Percentiles rank a stretch among this genome's conserved stretches.
These are phyloP conservation scores for Macrotis lagotis DNA, from an alignment of 2,113 vertebrate genomes.

Conservation along the genomic window DNA sequence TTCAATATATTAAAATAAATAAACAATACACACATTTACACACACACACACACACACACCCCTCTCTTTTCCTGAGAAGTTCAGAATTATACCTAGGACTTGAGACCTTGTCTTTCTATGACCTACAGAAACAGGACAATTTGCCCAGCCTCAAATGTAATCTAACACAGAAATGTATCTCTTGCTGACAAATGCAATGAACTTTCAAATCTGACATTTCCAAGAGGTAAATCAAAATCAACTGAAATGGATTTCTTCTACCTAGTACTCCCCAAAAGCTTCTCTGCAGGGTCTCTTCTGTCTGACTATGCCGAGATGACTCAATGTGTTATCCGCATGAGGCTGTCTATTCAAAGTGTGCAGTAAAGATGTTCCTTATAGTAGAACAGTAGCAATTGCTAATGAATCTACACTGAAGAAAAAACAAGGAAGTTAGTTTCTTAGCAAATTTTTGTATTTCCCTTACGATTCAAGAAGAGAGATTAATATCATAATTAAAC, in stretches of 20 bases:
- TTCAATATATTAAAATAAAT: neutral
- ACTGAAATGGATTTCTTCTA: neutral
- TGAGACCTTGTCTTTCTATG: neutral
- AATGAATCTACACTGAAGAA: neutral
- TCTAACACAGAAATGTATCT: constrained; percentile 6
- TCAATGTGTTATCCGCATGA: constrained; percentile 37
- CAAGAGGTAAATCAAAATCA: constrained; percentile 44
- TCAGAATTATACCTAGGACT: neutral
- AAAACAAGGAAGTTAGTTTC: constrained; percentile 12
- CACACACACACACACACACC: too few relatives aligned
- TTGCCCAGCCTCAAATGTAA: neutral
- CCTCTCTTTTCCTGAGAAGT: neutral
- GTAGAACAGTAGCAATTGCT: constrained; percentile 18
- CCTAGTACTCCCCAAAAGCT: constrained; percentile 14
- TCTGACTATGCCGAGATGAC: constrained; percentile 22
- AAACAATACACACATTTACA: neutral
- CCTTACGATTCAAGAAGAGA: accelerated
- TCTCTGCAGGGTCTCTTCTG: constrained; percentile 52
- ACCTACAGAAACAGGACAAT: neutral
- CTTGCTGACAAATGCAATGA: constrained; percentile 62
- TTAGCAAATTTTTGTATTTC: accelerated
- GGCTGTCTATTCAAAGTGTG: constrained; percentile 1
- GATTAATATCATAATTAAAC: neutral
- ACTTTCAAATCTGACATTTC: constrained; percentile 74
- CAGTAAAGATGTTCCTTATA: constrained; percentile 15